Conservation (phyloP, 2,797 vertebrate genomes). For the Sternarchorhynchus goeldii region DNA sequence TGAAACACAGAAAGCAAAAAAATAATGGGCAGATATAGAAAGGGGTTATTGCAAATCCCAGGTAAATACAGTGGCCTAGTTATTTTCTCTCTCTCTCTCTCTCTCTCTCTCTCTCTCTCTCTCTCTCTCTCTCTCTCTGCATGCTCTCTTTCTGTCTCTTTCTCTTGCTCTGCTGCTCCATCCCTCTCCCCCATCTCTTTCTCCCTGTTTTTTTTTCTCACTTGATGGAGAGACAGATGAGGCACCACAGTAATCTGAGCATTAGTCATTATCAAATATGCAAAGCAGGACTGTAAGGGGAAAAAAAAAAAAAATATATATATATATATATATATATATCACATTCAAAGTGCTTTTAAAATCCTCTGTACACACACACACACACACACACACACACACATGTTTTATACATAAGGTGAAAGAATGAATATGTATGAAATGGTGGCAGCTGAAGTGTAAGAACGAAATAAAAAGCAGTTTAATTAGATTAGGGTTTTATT, state of each 20-base stretch:
- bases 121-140: constrained; percentile 61
- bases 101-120: constrained; percentile 42
- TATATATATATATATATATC: constrained; percentile 35
- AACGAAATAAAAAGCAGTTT: constrained; percentile 86
- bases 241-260: constrained; percentile 69
- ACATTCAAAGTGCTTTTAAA: constrained; percentile 73
- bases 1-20: constrained; percentile 51
- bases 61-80: constrained; percentile 68
- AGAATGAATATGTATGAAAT: constrained; percentile 87
- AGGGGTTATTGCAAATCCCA: constrained; percentile 51
- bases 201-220: constrained; percentile 59
- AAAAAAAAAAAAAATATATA: too few species aligned
- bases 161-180: background rate
- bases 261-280: constrained; percentile 66
- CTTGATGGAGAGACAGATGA: constrained; percentile 65
- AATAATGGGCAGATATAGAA: constrained; percentile 41
- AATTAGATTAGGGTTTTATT: constrained; percentile 89
- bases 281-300: constrained; percentile 64
- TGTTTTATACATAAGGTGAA: constrained; percentile 79
- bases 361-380: constrained; percentile 68
- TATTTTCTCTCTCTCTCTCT: constrained; percentile 62
- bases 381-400: constrained; percentile 48
- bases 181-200: constrained; percentile 50
- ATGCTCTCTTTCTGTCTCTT: background rate
- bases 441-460: constrained; percentile 81